phyloP scores from a whole-genome alignment of 2,797 vertebrate species.

The Rhabdomys pumilio region DNA sequence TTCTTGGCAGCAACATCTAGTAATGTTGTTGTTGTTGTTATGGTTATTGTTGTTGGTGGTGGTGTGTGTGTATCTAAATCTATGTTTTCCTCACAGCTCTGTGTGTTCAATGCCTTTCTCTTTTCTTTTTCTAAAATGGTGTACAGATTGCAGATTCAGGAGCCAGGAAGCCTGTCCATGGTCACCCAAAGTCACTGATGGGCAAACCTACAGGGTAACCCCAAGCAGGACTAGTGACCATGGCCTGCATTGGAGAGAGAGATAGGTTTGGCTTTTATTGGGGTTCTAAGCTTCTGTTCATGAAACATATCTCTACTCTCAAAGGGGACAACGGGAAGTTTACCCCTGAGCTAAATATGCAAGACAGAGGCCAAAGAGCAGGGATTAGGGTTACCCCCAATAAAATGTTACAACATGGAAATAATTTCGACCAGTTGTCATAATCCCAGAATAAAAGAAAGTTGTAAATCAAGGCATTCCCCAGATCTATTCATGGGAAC shows the following conservation, averaged over 20 bases:
- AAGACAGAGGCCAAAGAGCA: neutral
- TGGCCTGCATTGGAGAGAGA: neutral
- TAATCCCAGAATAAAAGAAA: neutral
- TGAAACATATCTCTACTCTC: neutral
- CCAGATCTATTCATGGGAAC: neutral
- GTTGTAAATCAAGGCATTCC: neutral
- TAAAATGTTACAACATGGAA: neutral
- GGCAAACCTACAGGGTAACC: neutral
- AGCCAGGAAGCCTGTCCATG: neutral
- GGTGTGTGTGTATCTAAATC: neutral
- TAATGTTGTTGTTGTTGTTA: neutral
- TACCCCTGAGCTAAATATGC: neutral
- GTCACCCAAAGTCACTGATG: neutral
- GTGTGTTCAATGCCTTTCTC: neutral
- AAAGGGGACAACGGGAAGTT: neutral
- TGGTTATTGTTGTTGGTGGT: neutral
- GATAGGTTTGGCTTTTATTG: neutral
- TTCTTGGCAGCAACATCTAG: slow-evolving; percentile 1
- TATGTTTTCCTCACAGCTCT: neutral
- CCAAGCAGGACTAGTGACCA: neutral
- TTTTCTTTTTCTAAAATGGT: neutral
- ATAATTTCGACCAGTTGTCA: neutral
- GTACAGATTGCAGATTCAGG: neutral
- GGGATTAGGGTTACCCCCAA: neutral
- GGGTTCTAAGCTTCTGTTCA: neutral